Base-by-base conservation (phyloP, 1,140 invertebrate genomes). In the Papilio dardanus region DNA sequence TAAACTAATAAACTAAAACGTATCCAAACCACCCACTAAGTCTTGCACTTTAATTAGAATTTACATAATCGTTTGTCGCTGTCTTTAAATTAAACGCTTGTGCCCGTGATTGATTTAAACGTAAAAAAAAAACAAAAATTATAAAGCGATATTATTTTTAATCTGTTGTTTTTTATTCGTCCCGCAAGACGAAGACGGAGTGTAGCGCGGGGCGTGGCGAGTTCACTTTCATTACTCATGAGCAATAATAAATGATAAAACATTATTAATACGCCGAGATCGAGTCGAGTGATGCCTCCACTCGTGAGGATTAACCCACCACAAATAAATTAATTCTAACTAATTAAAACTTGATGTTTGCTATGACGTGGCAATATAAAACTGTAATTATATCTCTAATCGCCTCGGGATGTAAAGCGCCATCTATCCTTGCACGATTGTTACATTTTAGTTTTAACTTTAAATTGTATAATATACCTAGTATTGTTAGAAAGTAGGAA, bases 171-270 rank as follows among this genome's bases (percentile, higher is more conserved):
- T 84, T 79, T 78, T 81, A 76, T 50, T 58, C 28, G 5, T 24
- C 28, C 28, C 42, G 66, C 77, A 77, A 91, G 91, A 92, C 89
- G 89, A 92, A 92, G 91, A 93, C 86, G 80, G 87, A 93, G 85
- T 89, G 86, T 81, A 76, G 84, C 77, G 82, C 85, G 85, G 88
- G 92, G 92, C 92, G 92, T 91, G 89, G 84, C 85, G 74, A 86
- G 81, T 84, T 86, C 88, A 93, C 83, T 93, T 92, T 89, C 92
- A 93, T 93, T 93, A 93, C 90, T 92, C 92, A 92, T 81, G 77
- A 79, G 81, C 83, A 85, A 86, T 93, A 92, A 93, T 92, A 93
- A 93, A 93, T 93, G 92, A 93, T 93, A 93, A 93, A 93, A 93
- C 92, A 93, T 93, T 93, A 93, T 93, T 93, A 93, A 92, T 92